Base-by-base conservation (phyloP, 2,888 invertebrate genomes). In the Ornithoptera alexandrae region DNA sequence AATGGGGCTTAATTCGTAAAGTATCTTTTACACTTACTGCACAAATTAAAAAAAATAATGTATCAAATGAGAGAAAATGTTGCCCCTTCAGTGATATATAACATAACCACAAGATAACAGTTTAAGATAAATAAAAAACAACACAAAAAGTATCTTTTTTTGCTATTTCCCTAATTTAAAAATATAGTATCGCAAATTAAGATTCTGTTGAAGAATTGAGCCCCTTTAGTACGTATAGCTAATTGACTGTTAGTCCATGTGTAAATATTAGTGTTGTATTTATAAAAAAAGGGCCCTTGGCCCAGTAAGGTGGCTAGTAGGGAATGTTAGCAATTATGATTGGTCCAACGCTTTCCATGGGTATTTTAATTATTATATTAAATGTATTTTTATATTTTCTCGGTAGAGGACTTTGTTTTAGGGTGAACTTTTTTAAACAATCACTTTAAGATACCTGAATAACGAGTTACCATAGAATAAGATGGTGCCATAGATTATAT, bases 231-330 rank as follows among this genome's bases (percentile, higher is more conserved):
- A 73, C 64, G 71, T 74, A 64, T 89, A 89, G 86, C 81, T 84
- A 84, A 86, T 81, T 85, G 87, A 89, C 87, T 89, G 84, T 85
- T 87, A 90, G 90, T 86, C 86, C 83, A 79, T 74, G 79, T 92
- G 90, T 92, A 92, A 86, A 92, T 92, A 91, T 83, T 90, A 91
- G 90, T 75, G 77, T 79, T 85, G 81, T 91, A 90, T 90, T 89
- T 90, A 89, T 88, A 78, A 78, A 72, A 24, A 30, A 72, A 42
- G 61, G 60, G 56, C 56, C 12, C 67, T 70, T 42, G 74, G 70
- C 60, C 62, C 56, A 30, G 71, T 87, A 87, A 84, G 88, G 87
- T 84, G 82, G 78, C 73, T 76, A 80, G 74, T 77, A 80, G 85
- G 89, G 89, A 84, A 86, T 89, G 89, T 90, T 90, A 91, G 90